phyloP scores from a whole-genome alignment of 2,113 vertebrate genomes.

The Pituophis catenifer region DNA sequence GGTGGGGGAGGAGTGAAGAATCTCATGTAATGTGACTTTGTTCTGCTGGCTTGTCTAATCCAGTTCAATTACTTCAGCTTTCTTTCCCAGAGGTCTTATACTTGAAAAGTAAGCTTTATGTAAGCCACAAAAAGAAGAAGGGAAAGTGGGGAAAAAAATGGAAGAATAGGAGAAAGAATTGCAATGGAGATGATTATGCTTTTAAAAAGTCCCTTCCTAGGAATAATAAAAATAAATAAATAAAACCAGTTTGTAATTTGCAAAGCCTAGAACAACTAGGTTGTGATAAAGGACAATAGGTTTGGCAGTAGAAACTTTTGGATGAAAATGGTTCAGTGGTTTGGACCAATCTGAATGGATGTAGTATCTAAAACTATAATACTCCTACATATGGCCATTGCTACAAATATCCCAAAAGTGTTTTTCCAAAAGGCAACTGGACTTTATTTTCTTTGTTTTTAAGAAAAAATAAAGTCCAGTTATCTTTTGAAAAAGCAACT shows the following conservation, averaged over 20 bases:
- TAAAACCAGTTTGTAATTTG: constrained; percentile 67
- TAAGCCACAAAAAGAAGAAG: constrained; percentile 17
- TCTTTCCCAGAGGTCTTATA: constrained; percentile 66
- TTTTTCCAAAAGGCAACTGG: background rate
- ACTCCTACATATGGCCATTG: background rate
- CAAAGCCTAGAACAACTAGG: constrained; percentile 54
- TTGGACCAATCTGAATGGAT: constrained; percentile 63
- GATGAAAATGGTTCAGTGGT: constrained; percentile 61
- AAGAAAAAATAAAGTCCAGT: background rate
- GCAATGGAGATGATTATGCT: constrained; percentile 54
- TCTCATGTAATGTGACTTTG: constrained; percentile 72
- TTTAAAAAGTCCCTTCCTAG: constrained; percentile 58
- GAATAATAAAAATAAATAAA: constrained; percentile 57
- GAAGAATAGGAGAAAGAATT: constrained; percentile 25
- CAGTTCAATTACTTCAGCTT: constrained; percentile 71
- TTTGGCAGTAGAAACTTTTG: constrained; percentile 54
- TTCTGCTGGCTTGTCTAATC: constrained; percentile 75
- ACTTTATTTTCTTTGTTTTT: background rate
- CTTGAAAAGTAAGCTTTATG: constrained; percentile 62
- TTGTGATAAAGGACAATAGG: constrained; percentile 65
- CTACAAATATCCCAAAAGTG: background rate
- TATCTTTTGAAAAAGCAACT: background rate
- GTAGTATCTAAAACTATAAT: constrained; percentile 49
- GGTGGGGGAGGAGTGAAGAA: constrained; percentile 56
- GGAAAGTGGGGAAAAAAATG: background rate